Conservation (phyloP, 2,113 vertebrate species). For the Etia nguti region DNA sequence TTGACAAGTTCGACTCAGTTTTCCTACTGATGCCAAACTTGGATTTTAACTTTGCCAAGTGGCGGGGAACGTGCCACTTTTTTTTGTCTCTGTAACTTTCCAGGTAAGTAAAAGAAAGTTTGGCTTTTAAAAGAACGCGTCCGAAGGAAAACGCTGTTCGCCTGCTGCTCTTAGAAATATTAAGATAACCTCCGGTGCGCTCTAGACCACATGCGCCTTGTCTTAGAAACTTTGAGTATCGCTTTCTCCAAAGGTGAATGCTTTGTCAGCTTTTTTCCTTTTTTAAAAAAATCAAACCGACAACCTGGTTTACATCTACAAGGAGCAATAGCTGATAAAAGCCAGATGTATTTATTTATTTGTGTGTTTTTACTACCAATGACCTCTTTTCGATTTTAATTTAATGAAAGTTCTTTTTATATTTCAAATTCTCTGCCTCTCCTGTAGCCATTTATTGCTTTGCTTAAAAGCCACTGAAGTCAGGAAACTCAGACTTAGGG, state of each 20-base stretch:
- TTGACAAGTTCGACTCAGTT: slow-evolving; percentile 67
- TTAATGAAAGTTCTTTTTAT: neutral
- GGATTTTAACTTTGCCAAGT: slow-evolving; percentile 33
- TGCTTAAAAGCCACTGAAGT: neutral
- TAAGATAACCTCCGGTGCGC: neutral
- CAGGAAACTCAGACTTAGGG: neutral
- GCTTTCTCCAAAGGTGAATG: neutral
- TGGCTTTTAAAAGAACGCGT: neutral
- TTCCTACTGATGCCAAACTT: slow-evolving; percentile 37
- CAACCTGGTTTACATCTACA: neutral
- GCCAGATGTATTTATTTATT: neutral
- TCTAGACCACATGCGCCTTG: neutral
- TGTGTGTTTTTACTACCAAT: neutral
- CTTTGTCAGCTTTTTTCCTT: neutral
- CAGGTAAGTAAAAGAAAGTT: slow-evolving; percentile 38
- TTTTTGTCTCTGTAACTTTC: slow-evolving; percentile 8
- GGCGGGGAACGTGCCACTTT: slow-evolving; percentile 42
- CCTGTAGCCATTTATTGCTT: neutral
- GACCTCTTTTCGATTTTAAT: neutral
- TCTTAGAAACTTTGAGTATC: neutral
- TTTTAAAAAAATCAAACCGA: neutral
- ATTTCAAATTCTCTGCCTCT: neutral
- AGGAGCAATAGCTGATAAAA: neutral
- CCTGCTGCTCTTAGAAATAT: neutral
- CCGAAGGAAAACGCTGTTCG: neutral